These are phyloP conservation scores for Brachyistius frenatus DNA, from an alignment of 2,113 vertebrate genomes.

Conservation along the genomic window DNA sequence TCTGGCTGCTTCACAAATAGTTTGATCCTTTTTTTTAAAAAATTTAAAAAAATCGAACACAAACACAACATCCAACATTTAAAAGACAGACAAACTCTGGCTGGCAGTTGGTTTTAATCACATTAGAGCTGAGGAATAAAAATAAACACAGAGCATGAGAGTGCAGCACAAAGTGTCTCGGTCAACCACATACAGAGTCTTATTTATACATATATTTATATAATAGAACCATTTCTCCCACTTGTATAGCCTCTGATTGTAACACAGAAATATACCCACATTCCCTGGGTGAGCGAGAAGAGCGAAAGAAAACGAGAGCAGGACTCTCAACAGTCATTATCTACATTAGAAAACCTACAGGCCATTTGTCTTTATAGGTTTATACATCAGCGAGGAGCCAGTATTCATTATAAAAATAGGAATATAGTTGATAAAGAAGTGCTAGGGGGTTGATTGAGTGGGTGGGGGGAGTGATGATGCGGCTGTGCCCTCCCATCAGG, in stretches of 20 bases:
- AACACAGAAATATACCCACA: constrained; percentile 72
- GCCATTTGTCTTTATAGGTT: constrained; percentile 66
- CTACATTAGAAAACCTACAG: constrained; percentile 77
- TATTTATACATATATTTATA: constrained; percentile 83
- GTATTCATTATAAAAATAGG: constrained; percentile 82
- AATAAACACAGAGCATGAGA: constrained; percentile 76
- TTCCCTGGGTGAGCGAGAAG: constrained; percentile 57
- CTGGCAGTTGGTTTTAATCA: constrained; percentile 79
- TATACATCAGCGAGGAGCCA: constrained; percentile 70
- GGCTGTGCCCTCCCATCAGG: constrained; percentile 28
- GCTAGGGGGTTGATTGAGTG: constrained; percentile 42
- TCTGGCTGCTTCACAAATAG: constrained; percentile 54
- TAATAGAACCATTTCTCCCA: constrained; percentile 69
- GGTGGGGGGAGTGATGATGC: constrained; percentile 39
- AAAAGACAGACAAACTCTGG: constrained; percentile 22
- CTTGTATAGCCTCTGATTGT: constrained; percentile 80
- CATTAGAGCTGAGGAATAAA: constrained; percentile 79
- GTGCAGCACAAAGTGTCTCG: constrained; percentile 69
- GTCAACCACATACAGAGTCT: constrained; percentile 76
- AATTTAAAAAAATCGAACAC: not conserved
- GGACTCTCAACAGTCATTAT: constrained; percentile 57
- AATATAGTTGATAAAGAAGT: constrained; percentile 70
- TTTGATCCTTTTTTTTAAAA: no score
- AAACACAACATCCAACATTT: constrained; percentile 1
- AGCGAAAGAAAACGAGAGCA: constrained; percentile 38